phyloP scores from a whole-genome alignment of 2,888 invertebrate genomes.

The Troilus luridus region DNA sequence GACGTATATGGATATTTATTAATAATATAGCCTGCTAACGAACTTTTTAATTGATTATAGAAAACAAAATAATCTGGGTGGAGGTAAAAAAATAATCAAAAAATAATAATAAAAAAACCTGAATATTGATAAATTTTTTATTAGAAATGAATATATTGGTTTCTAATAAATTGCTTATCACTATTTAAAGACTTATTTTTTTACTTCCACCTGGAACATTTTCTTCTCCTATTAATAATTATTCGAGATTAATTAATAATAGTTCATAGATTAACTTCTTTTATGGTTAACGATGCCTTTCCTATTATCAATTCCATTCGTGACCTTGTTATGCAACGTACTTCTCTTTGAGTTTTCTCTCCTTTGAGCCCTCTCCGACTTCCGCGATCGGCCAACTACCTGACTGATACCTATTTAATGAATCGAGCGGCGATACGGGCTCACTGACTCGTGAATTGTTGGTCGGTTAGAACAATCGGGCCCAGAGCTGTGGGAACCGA shows the following conservation, averaged over 20 bases:
- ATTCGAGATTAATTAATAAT: no score
- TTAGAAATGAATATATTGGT: no score
- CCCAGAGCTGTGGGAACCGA: constrained; percentile 49
- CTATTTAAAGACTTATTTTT: no score
- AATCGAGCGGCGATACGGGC: neutral
- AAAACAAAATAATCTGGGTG: no score
- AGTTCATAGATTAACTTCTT: no score
- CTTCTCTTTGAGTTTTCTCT: neutral
- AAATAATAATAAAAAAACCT: no score
- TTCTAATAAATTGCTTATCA: no score
- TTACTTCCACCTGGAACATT: no score
- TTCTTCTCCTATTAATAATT: no score
- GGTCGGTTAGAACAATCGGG: constrained; percentile 53
- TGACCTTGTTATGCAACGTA: neutral
- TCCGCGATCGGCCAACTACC: neutral
- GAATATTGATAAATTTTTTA: no score
- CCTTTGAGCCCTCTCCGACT: neutral
- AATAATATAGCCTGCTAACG: neutral
- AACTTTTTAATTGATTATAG: no score
- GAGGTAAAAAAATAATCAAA: no score
- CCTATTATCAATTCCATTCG: neutral
- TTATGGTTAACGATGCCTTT: neutral
- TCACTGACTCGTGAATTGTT: constrained; percentile 53
- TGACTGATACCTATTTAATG: constrained; percentile 11
- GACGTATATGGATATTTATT: neutral